Conservation (phyloP, 1,140 invertebrate species). For the Drosophila yakuba region DNA sequence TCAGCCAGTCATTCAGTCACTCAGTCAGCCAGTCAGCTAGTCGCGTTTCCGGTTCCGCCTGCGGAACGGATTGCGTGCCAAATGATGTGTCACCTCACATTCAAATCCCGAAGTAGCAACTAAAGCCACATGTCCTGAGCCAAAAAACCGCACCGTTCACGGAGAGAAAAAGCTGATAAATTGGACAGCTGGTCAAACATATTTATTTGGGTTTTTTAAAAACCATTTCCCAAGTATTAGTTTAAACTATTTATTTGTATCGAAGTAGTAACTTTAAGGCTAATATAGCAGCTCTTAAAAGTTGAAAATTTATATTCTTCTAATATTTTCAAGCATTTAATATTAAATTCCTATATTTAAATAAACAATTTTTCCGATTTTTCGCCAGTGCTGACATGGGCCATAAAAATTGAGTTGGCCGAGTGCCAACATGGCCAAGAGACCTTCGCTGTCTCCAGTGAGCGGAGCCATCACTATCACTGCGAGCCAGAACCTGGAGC, state of each 20-base stretch:
- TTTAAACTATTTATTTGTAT: too few relatives aligned
- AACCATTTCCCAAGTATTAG: too few relatives aligned
- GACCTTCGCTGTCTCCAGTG: slow-evolving; percentile 21
- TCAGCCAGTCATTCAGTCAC: slow-evolving; percentile 36
- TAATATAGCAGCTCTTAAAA: not conserved
- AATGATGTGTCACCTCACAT: slow-evolving; percentile 68
- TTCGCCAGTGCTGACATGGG: not conserved
- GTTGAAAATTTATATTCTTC: not conserved
- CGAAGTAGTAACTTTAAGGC: too few relatives aligned
- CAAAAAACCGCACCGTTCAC: slow-evolving; percentile 16
- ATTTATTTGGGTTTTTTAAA: too few relatives aligned
- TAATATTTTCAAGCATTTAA: accelerated
- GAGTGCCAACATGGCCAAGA: slow-evolving; percentile 45
- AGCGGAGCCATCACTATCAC: slow-evolving; percentile 12
- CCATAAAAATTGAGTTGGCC: slow-evolving; percentile 39
- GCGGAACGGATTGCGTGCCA: slow-evolving; percentile 62
- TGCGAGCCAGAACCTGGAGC: slow-evolving; percentile 17
- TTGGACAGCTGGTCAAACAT: not conserved
- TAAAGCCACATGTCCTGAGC: slow-evolving; percentile 14
- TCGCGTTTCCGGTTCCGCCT: slow-evolving; percentile 61
- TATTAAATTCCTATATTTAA: not conserved
- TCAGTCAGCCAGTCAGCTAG: slow-evolving; percentile 3
- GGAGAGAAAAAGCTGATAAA: slow-evolving; percentile 58
- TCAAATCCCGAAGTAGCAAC: slow-evolving; percentile 35
- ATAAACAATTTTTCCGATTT: not conserved